A percentile compares a stretch with the other conserved stretches of the same genome.
Conservation (phyloP, 2,797 vertebrate species). For the Gallinago stenura region DNA sequence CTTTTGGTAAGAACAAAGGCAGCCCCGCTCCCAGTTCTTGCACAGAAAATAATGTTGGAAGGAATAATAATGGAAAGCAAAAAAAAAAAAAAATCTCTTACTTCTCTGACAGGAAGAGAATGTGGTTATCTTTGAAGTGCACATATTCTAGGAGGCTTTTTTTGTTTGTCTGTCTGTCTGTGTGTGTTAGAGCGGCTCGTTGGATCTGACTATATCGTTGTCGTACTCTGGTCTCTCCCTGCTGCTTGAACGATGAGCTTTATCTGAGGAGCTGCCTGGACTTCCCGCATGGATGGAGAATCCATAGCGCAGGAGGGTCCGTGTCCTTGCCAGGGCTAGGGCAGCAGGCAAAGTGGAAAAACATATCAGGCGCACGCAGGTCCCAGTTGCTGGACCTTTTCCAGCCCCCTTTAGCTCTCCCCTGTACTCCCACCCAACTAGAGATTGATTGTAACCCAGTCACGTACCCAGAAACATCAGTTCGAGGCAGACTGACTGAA, state of each 20-base stretch:
- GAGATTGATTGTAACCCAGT: conserved; percentile 64
- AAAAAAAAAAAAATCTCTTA: not conserved
- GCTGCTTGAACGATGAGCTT: conserved; percentile 73
- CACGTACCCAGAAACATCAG: conserved; percentile 33
- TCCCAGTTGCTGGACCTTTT: conserved; percentile 20
- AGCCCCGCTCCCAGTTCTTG: conserved; percentile 60
- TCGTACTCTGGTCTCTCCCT: conserved; percentile 68
- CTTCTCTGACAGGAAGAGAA: conserved; percentile 76
- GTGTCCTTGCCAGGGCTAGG: conserved; percentile 59
- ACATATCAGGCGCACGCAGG: conserved; percentile 8
- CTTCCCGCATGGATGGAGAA: conserved; percentile 19
- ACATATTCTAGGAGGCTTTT: conserved; percentile 75
- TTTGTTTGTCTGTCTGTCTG: conserved; percentile 69
- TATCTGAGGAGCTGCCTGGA: conserved; percentile 70
- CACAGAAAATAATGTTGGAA: conserved; percentile 73
- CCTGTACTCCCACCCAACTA: conserved; percentile 31
- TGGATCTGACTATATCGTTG: conserved; percentile 66
- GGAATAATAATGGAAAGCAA: conserved; percentile 42
- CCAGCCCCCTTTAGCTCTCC: conserved; percentile 35
- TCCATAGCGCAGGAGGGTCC: conserved; percentile 34
- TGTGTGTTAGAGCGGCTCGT: conserved; percentile 54
- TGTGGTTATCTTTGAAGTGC: conserved; percentile 73
- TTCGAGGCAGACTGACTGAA: conserved; percentile 70
- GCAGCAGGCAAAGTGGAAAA: conserved; percentile 53
- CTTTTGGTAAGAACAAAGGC: conserved; percentile 76